Conservation (phyloP, 2,113 vertebrate genomes). For the Ochotona princeps region DNA sequence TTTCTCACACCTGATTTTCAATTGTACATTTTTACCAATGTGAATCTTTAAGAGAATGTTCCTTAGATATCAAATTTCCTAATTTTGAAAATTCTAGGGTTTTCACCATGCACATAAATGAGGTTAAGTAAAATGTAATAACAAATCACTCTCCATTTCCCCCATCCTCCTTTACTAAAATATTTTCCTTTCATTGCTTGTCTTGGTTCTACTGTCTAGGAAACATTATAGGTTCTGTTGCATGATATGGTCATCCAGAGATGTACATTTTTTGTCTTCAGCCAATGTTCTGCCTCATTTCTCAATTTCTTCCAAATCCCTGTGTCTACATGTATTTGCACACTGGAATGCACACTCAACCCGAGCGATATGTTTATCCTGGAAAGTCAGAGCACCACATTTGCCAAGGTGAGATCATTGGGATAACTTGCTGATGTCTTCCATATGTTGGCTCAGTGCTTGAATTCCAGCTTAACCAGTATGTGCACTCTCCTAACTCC, state of each 20-base stretch:
- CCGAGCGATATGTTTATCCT: slow-evolving; percentile 61
- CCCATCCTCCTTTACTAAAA: not conserved
- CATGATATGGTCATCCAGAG: not conserved
- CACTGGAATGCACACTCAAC: not conserved
- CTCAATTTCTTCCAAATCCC: slow-evolving; percentile 20
- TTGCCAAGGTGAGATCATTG: slow-evolving; percentile 64
- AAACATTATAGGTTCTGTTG: not conserved
- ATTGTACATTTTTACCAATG: not conserved
- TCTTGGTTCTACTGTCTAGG: not conserved
- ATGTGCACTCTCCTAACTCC: not conserved
- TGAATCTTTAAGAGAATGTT: not conserved
- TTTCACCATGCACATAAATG: not conserved
- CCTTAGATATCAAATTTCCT: not conserved
- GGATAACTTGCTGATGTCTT: slow-evolving; percentile 57
- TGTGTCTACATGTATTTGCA: slow-evolving; percentile 13
- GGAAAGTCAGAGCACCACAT: not conserved
- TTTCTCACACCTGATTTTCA: not conserved
- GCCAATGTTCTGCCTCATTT: not conserved
- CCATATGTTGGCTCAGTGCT: slow-evolving; percentile 45
- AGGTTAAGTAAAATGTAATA: not conserved
- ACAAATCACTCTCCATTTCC: not conserved
- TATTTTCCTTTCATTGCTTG: not conserved
- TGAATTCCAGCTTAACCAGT: slow-evolving; percentile 52
- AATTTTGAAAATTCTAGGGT: not conserved
- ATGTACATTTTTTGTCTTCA: not conserved